phyloP scores from a whole-genome alignment of 2,113 vertebrate species.

The Aleadryas rufinucha region DNA sequence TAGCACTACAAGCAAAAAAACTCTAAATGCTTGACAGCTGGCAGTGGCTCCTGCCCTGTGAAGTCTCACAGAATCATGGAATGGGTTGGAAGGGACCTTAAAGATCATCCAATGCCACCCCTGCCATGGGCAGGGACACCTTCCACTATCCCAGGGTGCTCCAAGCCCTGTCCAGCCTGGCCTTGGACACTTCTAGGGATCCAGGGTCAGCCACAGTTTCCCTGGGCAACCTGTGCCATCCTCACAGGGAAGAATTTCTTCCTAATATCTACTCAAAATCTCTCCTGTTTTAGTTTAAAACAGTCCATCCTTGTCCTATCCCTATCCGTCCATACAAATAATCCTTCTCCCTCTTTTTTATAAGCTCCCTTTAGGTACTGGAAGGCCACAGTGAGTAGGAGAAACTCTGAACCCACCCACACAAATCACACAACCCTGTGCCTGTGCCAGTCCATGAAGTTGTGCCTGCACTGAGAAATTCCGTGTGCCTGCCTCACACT shows the following conservation, averaged over 20 bases:
- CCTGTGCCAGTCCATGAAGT: neutral
- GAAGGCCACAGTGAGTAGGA: accelerated
- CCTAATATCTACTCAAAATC: neutral
- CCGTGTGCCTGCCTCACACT: neutral
- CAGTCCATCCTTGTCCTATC: neutral
- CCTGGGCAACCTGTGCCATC: neutral
- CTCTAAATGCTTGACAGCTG: neutral
- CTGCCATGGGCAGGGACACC: neutral
- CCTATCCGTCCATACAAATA: neutral
- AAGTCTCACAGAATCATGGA: neutral
- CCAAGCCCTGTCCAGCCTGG: accelerated
- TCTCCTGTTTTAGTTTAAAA: neutral
- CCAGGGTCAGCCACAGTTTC: neutral
- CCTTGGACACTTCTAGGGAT: neutral
- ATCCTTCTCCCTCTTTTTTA: neutral
- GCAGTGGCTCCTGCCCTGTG: neutral
- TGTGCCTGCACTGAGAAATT: neutral
- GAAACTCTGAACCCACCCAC: neutral
- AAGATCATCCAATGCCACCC: accelerated
- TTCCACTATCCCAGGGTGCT: accelerated
- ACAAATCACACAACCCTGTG: neutral
- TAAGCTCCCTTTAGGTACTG: neutral
- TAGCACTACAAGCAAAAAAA: neutral
- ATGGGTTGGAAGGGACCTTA: neutral
- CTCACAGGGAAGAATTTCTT: neutral